These are phyloP conservation scores for Tragelaphus imberbis DNA, from an alignment of 2,113 vertebrate genomes.

Conservation along the genomic window DNA sequence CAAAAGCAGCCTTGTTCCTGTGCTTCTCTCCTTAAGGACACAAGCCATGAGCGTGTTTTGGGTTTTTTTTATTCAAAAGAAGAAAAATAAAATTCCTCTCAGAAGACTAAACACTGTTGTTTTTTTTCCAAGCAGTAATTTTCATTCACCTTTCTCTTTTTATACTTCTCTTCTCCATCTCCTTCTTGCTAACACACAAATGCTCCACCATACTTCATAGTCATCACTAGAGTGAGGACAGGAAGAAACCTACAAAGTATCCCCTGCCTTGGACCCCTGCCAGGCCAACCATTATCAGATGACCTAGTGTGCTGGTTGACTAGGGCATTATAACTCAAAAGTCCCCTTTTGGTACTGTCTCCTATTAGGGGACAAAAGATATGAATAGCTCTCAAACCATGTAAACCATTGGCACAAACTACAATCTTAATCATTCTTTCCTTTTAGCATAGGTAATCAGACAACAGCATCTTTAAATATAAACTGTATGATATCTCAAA, in stretches of 20 bases:
- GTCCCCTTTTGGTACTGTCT: constrained; percentile 25
- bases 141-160: constrained; percentile 3
- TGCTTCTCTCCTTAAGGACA: constrained; percentile 83
- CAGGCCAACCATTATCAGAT: constrained; percentile 62
- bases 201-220: constrained; percentile 29
- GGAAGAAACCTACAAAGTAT: constrained; percentile 46
- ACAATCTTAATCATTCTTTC: neutral
- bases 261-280: constrained; percentile 53
- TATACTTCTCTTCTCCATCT: constrained; percentile 40
- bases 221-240: constrained; percentile 52
- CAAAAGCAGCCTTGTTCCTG: constrained; percentile 84
- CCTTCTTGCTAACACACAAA: constrained; percentile 42
- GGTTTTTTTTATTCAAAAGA: constrained; percentile 77
- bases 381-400: constrained; percentile 25
- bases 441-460: neutral
- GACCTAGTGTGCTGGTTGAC: constrained; percentile 51
- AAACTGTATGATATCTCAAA: neutral
- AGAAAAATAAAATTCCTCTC: constrained; percentile 78
- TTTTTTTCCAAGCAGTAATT: constrained; percentile 20
- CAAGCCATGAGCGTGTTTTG: constrained; percentile 69
- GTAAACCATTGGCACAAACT: constrained; percentile 13
- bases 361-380: neutral
- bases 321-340: constrained; percentile 61
- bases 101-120: constrained; percentile 73
- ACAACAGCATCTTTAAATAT: constrained; percentile 25